Conservation (phyloP, 1,140 invertebrate species). For the Papilio polyxenes region DNA sequence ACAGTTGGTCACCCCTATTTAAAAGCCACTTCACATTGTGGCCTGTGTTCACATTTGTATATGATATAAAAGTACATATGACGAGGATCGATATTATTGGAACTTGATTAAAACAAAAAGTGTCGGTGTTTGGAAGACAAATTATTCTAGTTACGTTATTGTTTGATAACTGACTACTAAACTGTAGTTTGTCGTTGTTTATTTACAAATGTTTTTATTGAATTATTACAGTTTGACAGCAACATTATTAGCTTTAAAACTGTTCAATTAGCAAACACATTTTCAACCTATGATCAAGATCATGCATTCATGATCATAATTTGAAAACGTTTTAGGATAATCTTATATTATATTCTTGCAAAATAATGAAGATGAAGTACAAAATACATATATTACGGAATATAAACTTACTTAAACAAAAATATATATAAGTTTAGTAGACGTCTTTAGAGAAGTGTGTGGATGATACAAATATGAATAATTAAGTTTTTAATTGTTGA, state of each 20-base stretch:
- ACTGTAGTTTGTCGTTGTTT: neutral
- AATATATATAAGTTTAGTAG: neutral
- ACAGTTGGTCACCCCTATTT: constrained; percentile 79
- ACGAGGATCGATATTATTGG: constrained; percentile 56
- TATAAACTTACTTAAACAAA: neutral
- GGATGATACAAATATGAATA: neutral
- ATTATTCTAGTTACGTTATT: constrained; percentile 31
- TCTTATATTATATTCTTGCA: neutral
- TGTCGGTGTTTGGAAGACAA: constrained; percentile 7
- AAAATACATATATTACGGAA: neutral
- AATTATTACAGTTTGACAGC: neutral
- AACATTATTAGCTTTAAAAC: neutral
- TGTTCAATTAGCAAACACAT: neutral
- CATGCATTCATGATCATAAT: neutral
- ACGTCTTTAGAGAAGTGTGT: neutral
- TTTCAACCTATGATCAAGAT: too few species aligned
- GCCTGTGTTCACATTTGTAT: constrained; percentile 73
- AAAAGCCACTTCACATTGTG: constrained; percentile 77
- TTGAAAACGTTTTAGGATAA: neutral
- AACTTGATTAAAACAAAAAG: constrained; percentile 46
- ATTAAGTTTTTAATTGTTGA: neutral
- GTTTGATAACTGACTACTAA: neutral
- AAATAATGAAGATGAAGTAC: neutral
- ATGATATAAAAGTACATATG: constrained; percentile 60
- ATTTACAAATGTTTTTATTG: neutral